Conservation (phyloP, 2,888 invertebrate species). For the Petrophora chlorosata region DNA sequence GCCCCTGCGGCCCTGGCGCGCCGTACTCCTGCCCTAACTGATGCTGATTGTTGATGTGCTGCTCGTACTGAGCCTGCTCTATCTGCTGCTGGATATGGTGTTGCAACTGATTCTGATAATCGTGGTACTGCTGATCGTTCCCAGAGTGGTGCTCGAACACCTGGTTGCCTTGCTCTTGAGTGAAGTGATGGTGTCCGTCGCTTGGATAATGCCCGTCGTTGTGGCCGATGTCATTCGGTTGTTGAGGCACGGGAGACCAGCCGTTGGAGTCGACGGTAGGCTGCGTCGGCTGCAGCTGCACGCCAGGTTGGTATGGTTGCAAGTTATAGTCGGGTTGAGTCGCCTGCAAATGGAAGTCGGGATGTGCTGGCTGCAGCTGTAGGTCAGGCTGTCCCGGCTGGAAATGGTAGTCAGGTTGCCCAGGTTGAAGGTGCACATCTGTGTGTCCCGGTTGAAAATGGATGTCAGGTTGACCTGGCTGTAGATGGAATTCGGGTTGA, state of each 20-base stretch:
- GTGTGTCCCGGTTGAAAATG: constrained; percentile 24
- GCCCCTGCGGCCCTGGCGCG: constrained; percentile 18
- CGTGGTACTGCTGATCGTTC: constrained; percentile 61
- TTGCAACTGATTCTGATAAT: constrained; percentile 67
- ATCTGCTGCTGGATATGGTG: constrained; percentile 73
- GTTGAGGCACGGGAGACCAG: constrained; percentile 71
- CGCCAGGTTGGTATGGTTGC: constrained; percentile 2
- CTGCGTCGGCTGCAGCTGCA: constrained; percentile 43
- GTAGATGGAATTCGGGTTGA: constrained; percentile 21
- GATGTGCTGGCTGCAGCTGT: constrained; percentile 26
- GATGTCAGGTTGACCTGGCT: constrained; percentile 21
- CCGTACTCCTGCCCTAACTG: constrained; percentile 42
- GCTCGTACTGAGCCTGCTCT: constrained; percentile 63
- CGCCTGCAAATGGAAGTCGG: constrained; percentile 40
- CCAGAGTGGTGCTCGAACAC: constrained; percentile 68
- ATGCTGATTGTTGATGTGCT: constrained; percentile 52
- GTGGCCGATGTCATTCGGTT: constrained; percentile 50
- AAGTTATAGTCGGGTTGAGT: constrained; percentile 34
- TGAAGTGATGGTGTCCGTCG: constrained; percentile 59
- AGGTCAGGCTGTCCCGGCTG: constrained; percentile 44
- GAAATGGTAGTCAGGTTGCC: constrained; percentile 31
- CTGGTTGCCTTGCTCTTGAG: constrained; percentile 70
- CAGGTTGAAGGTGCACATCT: constrained; percentile 24
- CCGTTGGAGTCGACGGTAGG: constrained; percentile 67
- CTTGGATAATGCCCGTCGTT: constrained; percentile 48